Percentiles rank a stretch among this genome's conserved stretches.
Evolutionary conservation across 2,113 vertebrate species (phyloP).

Genomic region (Ivindomyrus marchei): DNA sequence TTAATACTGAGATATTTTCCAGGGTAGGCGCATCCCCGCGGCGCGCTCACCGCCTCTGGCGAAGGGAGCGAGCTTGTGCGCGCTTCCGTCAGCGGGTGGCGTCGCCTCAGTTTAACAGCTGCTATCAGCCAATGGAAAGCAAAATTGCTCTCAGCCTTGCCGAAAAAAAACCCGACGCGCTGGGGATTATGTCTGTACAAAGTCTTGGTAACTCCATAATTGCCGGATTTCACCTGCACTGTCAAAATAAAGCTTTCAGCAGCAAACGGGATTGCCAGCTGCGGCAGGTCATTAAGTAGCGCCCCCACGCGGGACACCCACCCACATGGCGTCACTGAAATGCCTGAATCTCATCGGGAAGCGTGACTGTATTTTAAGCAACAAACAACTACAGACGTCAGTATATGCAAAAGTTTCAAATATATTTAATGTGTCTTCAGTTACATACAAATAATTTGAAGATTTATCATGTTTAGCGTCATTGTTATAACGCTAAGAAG

Average conservation of each 20-base stretch:
- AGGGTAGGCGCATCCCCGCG: neutral
- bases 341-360: neutral
- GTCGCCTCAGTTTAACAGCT: neutral
- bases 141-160: neutral
- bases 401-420: neutral
- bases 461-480: neutral
- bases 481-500: neutral
- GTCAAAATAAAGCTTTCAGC: neutral
- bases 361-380: neutral
- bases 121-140: conserved; percentile 11
- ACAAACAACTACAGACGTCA: neutral
- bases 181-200: neutral
- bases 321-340: neutral
- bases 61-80: neutral
- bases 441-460: neutral
- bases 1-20: neutral
- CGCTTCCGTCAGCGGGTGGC: neutral
- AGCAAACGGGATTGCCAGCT: neutral
- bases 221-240: neutral
- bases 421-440: neutral
- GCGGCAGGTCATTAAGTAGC: neutral
- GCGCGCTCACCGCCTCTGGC: neutral
- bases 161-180: neutral
- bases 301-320: neutral
- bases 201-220: conserved; percentile 6